These are phyloP conservation scores for Chromobotia macracanthus DNA, from an alignment of 2,797 vertebrate genomes.

Conservation along the genomic window DNA sequence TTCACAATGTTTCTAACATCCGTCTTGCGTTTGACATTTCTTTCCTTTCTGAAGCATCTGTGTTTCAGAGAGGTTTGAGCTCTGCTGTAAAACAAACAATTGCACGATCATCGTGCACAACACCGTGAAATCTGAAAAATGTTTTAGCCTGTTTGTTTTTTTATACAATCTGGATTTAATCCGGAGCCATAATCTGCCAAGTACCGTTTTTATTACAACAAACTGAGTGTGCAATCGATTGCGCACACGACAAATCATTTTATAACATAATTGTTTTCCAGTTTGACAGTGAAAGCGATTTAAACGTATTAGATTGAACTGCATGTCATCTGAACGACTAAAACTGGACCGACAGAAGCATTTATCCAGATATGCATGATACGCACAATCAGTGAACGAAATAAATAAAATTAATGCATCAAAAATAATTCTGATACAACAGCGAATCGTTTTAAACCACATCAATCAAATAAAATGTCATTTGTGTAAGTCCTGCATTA, in stretches of 20 bases:
- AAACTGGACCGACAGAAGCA: neutral
- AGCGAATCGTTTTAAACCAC: no score
- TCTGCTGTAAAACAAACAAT: neutral
- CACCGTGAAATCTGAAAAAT: neutral
- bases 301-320: neutral
- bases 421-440: no score
- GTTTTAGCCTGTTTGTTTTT: no score
- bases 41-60: no score
- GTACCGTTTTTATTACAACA: no score
- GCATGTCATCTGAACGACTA: neutral
- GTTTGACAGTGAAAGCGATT: neutral
- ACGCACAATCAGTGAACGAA: no score
- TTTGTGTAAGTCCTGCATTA: conserved; percentile 12
- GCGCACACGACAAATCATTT: neutral
- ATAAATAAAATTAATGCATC: no score
- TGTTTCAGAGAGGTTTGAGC: no score
- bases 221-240: neutral
- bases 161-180: neutral
- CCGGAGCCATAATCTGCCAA: neutral
- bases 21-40: no score
- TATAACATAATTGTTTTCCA: neutral
- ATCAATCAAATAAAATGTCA: neutral
- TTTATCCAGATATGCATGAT: no score
- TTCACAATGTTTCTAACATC: neutral
- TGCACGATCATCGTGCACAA: neutral